These are phyloP conservation scores for Sander vitreus DNA, from an alignment of 2,113 vertebrate species.

Conservation along the genomic window DNA sequence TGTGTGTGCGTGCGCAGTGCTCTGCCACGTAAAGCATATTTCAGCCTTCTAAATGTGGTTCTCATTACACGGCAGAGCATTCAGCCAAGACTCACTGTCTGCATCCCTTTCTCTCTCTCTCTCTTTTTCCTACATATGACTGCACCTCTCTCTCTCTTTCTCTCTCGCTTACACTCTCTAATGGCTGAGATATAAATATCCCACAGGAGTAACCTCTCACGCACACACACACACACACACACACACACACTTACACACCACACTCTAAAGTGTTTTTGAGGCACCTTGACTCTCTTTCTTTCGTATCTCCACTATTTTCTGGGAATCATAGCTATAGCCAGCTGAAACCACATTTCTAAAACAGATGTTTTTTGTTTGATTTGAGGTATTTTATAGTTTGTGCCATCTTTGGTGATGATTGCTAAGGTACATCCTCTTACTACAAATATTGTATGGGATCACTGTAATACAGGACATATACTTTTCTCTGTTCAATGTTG, in stretches of 20 bases:
- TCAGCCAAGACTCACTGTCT: conserved; percentile 87
- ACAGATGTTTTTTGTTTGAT: background rate
- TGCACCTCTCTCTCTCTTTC: conserved; percentile 36
- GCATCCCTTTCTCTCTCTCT: conserved; percentile 73
- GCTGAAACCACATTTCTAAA: conserved; percentile 2
- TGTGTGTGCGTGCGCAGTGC: conserved; percentile 72
- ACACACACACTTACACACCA: conserved; percentile 3
- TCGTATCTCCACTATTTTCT: background rate
- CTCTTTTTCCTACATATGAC: conserved; percentile 22
- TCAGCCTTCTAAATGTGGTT: conserved; percentile 89
- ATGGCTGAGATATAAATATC: conserved; percentile 42
- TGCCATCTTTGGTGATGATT: background rate
- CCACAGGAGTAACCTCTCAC: conserved; percentile 26
- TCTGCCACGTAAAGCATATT: conserved; percentile 88
- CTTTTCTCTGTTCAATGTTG: background rate
- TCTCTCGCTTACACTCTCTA: conserved; percentile 2
- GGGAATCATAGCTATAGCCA: background rate
- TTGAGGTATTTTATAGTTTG: background rate
- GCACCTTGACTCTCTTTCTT: background rate
- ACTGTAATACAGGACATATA: background rate
- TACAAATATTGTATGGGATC: background rate
- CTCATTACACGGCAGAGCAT: conserved; percentile 88
- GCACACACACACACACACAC: conserved; percentile 21
- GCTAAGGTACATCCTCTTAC: background rate
- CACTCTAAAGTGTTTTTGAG: background rate